Percentiles rank a stretch among this genome's conserved stretches.
Conservation (phyloP, 2,797 vertebrate genomes). For the Pseudocheirus occidentalis region DNA sequence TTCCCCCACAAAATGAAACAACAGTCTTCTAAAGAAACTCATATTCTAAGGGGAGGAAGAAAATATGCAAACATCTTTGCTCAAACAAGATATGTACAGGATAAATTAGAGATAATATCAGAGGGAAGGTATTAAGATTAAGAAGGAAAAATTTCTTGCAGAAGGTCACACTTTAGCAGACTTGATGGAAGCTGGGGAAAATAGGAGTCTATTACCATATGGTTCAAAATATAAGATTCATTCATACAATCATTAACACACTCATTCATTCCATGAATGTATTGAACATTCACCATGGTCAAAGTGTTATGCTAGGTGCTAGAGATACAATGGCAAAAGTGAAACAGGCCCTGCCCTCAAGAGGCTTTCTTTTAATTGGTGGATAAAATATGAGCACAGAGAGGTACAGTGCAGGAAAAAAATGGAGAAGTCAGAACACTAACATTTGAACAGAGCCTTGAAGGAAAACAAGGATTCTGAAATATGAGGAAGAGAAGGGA, state of each 20-base stretch:
- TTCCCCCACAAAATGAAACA: not conserved
- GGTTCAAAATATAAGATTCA: not conserved
- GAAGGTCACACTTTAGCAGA: not conserved
- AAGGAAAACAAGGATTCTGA: not conserved
- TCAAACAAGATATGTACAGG: not conserved
- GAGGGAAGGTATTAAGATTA: not conserved
- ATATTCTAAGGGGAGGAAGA: not conserved
- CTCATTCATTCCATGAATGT: not conserved
- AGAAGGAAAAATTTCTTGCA: not conserved
- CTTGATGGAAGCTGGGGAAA: not conserved
- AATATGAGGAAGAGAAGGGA: not conserved
- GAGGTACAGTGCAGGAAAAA: not conserved
- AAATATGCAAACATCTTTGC: not conserved
- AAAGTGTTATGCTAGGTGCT: not conserved
- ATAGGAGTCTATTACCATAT: not conserved
- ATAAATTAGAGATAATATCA: not conserved
- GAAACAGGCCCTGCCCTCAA: too few species aligned
- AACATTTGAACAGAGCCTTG: not conserved
- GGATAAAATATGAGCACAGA: not conserved
- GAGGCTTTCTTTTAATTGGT: not conserved
- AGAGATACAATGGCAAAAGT: not conserved
- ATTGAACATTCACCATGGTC: not conserved
- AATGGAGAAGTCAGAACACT: not conserved
- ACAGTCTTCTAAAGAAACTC: not conserved
- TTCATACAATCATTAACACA: not conserved